Conservation (phyloP, 2,113 vertebrate species). For the Greenwoodochromis staneri region DNA sequence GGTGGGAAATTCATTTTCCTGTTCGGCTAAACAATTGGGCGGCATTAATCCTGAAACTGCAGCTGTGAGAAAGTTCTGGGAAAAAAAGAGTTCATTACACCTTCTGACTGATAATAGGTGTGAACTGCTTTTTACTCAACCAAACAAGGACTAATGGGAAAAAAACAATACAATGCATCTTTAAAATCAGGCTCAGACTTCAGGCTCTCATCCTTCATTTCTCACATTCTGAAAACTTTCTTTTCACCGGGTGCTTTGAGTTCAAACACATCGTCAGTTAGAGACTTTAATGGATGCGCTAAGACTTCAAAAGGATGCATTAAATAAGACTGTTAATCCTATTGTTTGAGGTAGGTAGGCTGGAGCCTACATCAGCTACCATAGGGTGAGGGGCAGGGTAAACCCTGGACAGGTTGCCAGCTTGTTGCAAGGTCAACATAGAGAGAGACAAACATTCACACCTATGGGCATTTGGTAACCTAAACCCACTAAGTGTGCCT, state of each 20-base stretch:
- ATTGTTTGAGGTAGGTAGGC: background rate
- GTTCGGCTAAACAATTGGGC: background rate
- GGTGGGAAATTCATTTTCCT: slow-evolving; percentile 46
- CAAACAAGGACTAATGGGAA: background rate
- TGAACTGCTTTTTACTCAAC: background rate
- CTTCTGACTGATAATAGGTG: background rate
- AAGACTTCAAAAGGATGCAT: background rate
- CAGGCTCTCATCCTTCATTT: background rate
- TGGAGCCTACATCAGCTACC: background rate
- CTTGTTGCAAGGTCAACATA: background rate
- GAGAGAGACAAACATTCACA: background rate
- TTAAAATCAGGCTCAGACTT: background rate
- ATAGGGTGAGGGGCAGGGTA: background rate
- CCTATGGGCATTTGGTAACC: fast-evolving
- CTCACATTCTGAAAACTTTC: background rate
- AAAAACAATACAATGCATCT: background rate
- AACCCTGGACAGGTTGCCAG: background rate
- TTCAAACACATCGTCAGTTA: background rate
- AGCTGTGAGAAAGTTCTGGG: slow-evolving; percentile 34
- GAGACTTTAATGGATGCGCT: background rate
- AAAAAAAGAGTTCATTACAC: slow-evolving; percentile 5
- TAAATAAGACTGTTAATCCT: background rate
- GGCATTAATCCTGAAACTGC: slow-evolving; percentile 20
- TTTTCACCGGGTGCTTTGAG: background rate
- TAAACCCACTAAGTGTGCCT: background rate